Conservation (phyloP, 2,113 vertebrate genomes). For the Terrapene triunguis region DNA sequence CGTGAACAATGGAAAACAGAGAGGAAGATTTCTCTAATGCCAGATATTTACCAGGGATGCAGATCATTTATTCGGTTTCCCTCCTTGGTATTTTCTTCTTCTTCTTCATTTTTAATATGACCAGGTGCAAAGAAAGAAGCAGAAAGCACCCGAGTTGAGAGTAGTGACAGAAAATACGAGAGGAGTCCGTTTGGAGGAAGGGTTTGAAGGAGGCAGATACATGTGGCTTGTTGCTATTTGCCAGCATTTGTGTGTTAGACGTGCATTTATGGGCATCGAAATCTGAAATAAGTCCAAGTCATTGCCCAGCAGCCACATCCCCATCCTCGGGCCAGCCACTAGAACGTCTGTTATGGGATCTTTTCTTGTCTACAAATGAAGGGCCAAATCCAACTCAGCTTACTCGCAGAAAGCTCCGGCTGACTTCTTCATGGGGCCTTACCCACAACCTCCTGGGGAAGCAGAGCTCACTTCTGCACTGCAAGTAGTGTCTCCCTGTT, state of each 20-base stretch:
- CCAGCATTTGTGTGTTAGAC: not conserved
- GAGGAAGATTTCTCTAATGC: not conserved
- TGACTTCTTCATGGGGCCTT: not conserved
- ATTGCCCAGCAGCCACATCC: not conserved
- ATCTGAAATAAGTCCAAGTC: not conserved
- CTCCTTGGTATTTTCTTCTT: accelerated
- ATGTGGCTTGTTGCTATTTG: not conserved
- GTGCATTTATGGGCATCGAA: not conserved
- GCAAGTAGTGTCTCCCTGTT: not conserved
- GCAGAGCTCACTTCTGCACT: not conserved
- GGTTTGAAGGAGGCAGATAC: not conserved
- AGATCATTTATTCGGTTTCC: not conserved
- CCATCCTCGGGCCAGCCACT: not conserved
- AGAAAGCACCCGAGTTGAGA: not conserved
- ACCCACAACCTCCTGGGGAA: too few species aligned
- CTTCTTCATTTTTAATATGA: not conserved
- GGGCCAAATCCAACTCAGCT: not conserved
- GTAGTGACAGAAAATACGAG: not conserved
- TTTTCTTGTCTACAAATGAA: not conserved
- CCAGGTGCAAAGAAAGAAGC: conserved; percentile 13
- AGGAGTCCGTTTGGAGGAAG: not conserved
- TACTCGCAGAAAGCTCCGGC: not conserved
- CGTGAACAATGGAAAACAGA: not conserved
- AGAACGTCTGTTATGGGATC: not conserved
- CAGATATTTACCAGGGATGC: not conserved